Percentiles rank a stretch among this genome's conserved stretches.
These are phyloP conservation scores for Holacanthella duospinosa DNA, from an alignment of 2,888 invertebrate genomes.

Conservation along the genomic window DNA sequence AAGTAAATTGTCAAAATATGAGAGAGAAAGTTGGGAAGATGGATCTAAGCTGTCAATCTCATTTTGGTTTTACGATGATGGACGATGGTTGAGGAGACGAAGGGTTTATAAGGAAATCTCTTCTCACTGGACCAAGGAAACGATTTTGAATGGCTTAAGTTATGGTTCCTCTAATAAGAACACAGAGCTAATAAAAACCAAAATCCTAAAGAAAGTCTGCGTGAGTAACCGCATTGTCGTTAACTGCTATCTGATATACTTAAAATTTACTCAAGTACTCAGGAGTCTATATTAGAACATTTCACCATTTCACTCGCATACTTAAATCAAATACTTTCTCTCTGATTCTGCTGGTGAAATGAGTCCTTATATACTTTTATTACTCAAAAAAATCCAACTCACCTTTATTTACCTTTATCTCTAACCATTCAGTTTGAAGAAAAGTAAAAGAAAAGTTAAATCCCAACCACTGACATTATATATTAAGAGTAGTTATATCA, in stretches of 20 bases:
- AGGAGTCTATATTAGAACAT: neutral
- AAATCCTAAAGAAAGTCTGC: neutral
- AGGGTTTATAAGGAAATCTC: no score
- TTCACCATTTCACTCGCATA: neutral
- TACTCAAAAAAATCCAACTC: neutral
- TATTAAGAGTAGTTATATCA: no score
- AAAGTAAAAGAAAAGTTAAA: no score
- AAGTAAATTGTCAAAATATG: no score
- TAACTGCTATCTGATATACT: constrained; percentile 9
- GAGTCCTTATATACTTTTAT: neutral
- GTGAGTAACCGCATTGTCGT: constrained; percentile 8
- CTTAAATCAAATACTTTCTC: neutral
- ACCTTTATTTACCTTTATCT: neutral
- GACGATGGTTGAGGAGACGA: no score
- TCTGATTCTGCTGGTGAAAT: neutral
- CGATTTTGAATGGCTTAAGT: neutral
- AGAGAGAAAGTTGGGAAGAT: no score
- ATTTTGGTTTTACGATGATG: no score
- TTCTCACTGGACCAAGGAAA: no score
- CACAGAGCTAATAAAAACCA: neutral
- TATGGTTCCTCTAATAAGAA: neutral
- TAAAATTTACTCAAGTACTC: constrained; percentile 7
- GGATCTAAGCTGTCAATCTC: no score
- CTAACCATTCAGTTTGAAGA: neutral
- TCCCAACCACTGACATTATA: no score